phyloP scores from a whole-genome alignment of 1,140 invertebrate species.

The Diorhabda elongata region DNA sequence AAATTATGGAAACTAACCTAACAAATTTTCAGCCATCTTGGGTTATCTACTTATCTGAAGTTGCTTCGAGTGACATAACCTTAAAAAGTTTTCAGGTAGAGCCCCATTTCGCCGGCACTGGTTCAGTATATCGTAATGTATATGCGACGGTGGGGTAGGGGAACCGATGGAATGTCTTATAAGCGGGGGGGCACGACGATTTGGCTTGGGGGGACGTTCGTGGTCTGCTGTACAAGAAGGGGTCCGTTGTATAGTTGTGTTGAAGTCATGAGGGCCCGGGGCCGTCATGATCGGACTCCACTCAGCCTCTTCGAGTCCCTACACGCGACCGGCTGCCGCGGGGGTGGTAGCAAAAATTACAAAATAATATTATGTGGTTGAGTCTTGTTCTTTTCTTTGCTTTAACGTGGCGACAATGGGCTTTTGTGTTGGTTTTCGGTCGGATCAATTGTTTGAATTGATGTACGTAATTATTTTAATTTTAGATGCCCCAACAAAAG shows the following conservation, averaged over 20 bases:
- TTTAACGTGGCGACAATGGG: not conserved
- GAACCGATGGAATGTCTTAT: slow-evolving; percentile 7
- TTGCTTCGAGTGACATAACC: too few relatives aligned
- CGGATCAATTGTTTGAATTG: too few relatives aligned
- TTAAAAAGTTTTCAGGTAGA: too few relatives aligned
- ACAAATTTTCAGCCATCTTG: too few relatives aligned
- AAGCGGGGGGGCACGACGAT: slow-evolving; percentile 32
- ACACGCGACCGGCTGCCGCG: slow-evolving; percentile 44
- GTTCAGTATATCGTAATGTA: slow-evolving; percentile 5
- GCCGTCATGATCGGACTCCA: slow-evolving; percentile 40
- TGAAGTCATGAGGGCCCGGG: slow-evolving; percentile 35
- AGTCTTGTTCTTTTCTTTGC: not conserved
- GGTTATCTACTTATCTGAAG: too few relatives aligned
- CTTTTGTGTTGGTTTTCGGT: not conserved
- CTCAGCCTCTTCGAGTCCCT: slow-evolving; percentile 9
- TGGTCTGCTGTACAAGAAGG: slow-evolving; percentile 36
- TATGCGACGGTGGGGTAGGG: not conserved
- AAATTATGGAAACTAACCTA: too few relatives aligned
- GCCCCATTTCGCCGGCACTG: not conserved
- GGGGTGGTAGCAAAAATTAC: slow-evolving; percentile 33
- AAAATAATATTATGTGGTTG: slow-evolving; percentile 15
- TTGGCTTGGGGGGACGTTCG: slow-evolving; percentile 40
- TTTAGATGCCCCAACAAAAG: too few relatives aligned
- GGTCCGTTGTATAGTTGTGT: slow-evolving; percentile 28
- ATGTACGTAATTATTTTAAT: too few relatives aligned